These are phyloP conservation scores for Tenebrio molitor DNA, from an alignment of 1,140 invertebrate genomes.

Conservation along the genomic window DNA sequence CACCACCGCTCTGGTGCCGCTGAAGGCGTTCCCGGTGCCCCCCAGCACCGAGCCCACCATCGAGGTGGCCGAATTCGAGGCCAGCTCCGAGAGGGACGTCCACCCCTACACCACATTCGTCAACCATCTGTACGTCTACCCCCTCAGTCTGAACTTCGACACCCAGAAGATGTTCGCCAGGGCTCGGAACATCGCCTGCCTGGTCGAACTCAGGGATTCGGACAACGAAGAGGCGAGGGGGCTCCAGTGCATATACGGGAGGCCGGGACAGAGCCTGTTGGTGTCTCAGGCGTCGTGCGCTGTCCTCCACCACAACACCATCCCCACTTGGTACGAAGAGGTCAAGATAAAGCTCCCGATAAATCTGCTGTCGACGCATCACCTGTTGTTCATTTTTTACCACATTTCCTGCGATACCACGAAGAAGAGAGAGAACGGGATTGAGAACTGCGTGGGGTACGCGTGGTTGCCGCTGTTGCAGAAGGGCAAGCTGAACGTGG, in stretches of 20 bases:
- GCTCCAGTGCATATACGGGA: slow-evolving; percentile 83
- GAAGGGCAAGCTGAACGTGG: slow-evolving; percentile 85
- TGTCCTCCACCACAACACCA: slow-evolving; percentile 86
- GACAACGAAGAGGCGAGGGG: slow-evolving; percentile 80
- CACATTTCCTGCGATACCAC: slow-evolving; percentile 90
- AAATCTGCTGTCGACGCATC: slow-evolving; percentile 83
- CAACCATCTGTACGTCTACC: slow-evolving; percentile 94
- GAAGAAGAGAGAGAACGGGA: slow-evolving; percentile 83
- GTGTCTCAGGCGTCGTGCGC: slow-evolving; percentile 76
- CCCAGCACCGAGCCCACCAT: slow-evolving; percentile 80
- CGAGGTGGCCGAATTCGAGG: slow-evolving; percentile 87
- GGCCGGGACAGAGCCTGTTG: slow-evolving; percentile 75
- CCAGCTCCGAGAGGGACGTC: slow-evolving; percentile 77
- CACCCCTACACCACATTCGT: slow-evolving; percentile 85
- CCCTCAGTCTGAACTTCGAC: slow-evolving; percentile 88
- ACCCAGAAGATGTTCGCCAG: slow-evolving; percentile 90
- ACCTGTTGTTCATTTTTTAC: slow-evolving; percentile 90
- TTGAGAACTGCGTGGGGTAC: slow-evolving; percentile 92
- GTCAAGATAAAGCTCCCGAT: slow-evolving; percentile 88
- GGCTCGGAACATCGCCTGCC: slow-evolving; percentile 92
- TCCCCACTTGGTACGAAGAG: slow-evolving; percentile 89
- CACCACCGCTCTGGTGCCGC: slow-evolving; percentile 81
- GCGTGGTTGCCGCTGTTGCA: slow-evolving; percentile 89
- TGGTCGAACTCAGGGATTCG: slow-evolving; percentile 86
- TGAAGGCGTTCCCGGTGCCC: slow-evolving; percentile 87